Evolutionary conservation across 2,888 invertebrate species (phyloP), one percentile per base, ranked within the genome.

Genomic region (Dysmachus trigonus): DNA sequence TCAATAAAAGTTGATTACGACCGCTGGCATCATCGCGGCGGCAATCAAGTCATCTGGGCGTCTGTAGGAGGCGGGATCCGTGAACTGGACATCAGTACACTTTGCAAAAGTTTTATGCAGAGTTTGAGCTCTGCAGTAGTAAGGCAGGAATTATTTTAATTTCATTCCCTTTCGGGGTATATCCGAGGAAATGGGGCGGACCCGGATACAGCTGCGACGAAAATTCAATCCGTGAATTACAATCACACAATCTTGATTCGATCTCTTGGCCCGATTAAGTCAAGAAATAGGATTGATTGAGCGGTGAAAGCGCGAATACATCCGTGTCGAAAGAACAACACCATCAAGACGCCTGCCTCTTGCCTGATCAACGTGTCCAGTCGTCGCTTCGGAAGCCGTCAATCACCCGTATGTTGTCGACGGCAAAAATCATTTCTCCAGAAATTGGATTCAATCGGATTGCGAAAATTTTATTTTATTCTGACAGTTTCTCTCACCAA

Each of bases 31-130:
- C 81, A 62, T 53, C 81, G 22, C 13, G 62, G 81, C 27, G 62
- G 33, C 81, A 51, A 81, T 81, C 81, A 81, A 81, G 81, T 81
- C 53, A 81, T 81, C 81, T n/a, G 53, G 47, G 62, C 10, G 10
- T 62, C 62, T 22, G 10, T 62, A 22, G 47, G 15, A 51, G 62
- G 27, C 22, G 62, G 8, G 62, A 8, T 2, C 62, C 62, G 62
- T 62, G 8, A 8, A 18, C 62, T 22, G 27, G 2, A 6, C 62
- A 27, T 18, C 22, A 62, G 10, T 7, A 62, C 62, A 18, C 8
- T 62, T 62, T 22, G 18, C 1, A 62, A 27, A 47, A 47, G 47
- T 47, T 47, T 47, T 10, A 10, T n/a, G 15, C 27, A 62, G 10
- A 62, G 3, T 0, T 1, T 41, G 13, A 13, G 38, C 38, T 15